phyloP scores from a whole-genome alignment of 2,797 vertebrate genomes.

The Rallus crepitans region DNA sequence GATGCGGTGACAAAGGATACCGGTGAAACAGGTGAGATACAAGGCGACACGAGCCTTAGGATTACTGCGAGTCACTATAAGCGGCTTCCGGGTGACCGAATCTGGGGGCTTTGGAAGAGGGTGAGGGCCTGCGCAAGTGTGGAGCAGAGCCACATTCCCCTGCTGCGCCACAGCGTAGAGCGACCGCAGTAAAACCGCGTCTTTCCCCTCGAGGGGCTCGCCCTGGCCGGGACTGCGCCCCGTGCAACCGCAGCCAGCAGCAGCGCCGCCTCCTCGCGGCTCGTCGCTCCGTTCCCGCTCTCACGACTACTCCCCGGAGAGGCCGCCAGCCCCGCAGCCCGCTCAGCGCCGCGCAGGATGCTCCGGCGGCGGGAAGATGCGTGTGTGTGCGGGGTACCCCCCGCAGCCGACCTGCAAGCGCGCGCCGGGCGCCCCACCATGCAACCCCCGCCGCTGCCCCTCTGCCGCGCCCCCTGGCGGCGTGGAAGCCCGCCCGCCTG shows the following conservation, averaged over 20 bases:
- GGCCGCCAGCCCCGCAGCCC: neutral
- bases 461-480: neutral
- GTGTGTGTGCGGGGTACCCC: no score
- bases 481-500: neutral
- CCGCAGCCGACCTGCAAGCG: neutral
- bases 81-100: rapidly evolving
- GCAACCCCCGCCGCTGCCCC: neutral
- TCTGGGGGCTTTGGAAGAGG: neutral
- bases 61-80: neutral
- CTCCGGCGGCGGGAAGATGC: no score
- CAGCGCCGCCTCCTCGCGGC: no score
- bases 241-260: no score
- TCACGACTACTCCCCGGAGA: rapidly evolving
- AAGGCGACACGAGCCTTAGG: neutral
- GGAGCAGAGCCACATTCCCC: neutral
- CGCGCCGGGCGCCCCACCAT: no score
- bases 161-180: rapidly evolving
- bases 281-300: no score
- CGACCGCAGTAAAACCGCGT: rapidly evolving
- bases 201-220: no score
- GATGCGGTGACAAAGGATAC: neutral
- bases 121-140: rapidly evolving
- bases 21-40: neutral
- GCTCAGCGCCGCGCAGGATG: neutral
- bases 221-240: no score